Percentiles rank a stretch among this genome's conserved stretches.
phyloP scores from a whole-genome alignment of 2,113 vertebrate species.

The Oncorhynchus mykiss region DNA sequence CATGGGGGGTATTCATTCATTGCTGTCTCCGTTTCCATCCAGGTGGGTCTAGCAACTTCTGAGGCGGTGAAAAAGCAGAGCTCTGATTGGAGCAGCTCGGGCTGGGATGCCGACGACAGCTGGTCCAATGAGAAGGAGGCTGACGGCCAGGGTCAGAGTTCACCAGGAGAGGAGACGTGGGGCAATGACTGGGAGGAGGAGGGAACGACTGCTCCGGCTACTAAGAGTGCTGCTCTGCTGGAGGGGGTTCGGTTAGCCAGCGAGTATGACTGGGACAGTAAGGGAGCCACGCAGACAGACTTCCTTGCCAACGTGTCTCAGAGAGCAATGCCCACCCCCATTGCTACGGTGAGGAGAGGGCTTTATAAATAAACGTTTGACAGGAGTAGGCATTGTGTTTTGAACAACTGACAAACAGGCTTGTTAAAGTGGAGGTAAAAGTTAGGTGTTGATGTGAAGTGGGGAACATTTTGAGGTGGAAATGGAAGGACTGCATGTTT shows the following conservation, averaged over 20 bases:
- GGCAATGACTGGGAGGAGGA: conserved; percentile 79
- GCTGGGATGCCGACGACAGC: conserved; percentile 83
- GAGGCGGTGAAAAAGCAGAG: conserved; percentile 70
- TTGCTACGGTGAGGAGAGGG: conserved; percentile 61
- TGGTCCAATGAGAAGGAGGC: conserved; percentile 80
- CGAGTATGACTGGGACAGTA: conserved; percentile 85
- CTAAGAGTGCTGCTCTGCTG: conserved; percentile 43
- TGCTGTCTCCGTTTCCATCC: not conserved
- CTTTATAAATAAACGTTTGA: not conserved
- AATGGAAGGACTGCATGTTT: conserved; percentile 3
- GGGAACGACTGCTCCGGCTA: conserved; percentile 38
- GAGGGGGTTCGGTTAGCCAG: conserved; percentile 80
- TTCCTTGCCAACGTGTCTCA: conserved; percentile 72
- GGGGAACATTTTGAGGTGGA: too few relatives aligned
- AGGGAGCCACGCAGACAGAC: conserved; percentile 71
- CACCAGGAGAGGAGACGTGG: conserved; percentile 77
- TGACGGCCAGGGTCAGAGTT: conserved; percentile 69
- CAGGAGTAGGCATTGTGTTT: not conserved
- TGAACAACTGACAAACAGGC: not conserved
- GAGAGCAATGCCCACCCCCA: conserved; percentile 51
- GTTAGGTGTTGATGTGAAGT: too few relatives aligned
- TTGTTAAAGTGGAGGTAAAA: too few relatives aligned
- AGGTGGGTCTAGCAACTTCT: conserved; percentile 58
- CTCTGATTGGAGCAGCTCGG: conserved; percentile 79
- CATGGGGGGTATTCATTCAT: not conserved